Evolutionary conservation across 1,140 invertebrate genomes (phyloP).

Genomic region (Fopius arisanus): DNA sequence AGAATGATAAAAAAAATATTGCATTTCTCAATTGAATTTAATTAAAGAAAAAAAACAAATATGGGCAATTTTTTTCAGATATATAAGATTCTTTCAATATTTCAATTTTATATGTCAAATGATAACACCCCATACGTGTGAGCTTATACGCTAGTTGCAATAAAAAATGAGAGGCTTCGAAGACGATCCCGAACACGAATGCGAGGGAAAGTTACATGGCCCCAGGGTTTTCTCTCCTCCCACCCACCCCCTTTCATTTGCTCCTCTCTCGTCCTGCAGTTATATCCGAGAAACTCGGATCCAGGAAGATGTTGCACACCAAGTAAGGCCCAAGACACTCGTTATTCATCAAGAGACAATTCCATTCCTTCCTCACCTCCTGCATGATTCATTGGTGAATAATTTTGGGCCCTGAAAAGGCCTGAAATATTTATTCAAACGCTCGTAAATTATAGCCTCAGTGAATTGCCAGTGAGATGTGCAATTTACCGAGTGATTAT

Average conservation of each 20-base stretch:
- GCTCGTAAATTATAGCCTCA: neutral
- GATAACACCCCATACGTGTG: too few relatives aligned
- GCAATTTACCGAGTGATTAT: neutral
- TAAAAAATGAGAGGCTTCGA: neutral
- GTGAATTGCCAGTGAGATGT: neutral
- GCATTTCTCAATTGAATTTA: too few relatives aligned
- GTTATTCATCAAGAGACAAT: too few relatives aligned
- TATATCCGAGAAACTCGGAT: constrained; percentile 8
- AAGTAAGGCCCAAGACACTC: neutral
- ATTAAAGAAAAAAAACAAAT: too few relatives aligned
- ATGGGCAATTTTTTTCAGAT: too few relatives aligned
- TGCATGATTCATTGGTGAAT: neutral
- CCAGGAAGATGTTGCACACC: neutral
- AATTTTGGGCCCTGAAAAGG: neutral
- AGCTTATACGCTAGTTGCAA: neutral
- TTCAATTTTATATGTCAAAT: too few relatives aligned
- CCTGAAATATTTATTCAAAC: neutral
- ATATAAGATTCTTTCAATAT: too few relatives aligned
- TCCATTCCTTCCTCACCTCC: neutral
- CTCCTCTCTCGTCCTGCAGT: constrained; percentile 1
- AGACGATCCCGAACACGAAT: constrained; percentile 27
- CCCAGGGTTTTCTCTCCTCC: neutral
- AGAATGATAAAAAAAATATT: too few relatives aligned
- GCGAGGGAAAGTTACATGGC: constrained; percentile 26
- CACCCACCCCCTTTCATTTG: constrained; percentile 16